These are phyloP conservation scores for Lepus townsendii DNA, from an alignment of 2,797 vertebrate species.

Conservation along the genomic window DNA sequence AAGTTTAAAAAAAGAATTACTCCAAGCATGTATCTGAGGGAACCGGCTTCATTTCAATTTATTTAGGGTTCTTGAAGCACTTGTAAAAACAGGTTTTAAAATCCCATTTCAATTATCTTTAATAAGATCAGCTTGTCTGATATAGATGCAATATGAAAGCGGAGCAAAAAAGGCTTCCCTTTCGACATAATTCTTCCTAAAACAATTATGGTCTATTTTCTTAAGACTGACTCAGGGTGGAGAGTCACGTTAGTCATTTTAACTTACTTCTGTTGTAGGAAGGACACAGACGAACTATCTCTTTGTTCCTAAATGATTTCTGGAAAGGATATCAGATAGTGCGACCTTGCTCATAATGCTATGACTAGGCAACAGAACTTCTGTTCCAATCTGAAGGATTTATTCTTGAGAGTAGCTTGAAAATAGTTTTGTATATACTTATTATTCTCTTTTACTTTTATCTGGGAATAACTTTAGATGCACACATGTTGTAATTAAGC, in stretches of 20 bases:
- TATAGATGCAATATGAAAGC: conserved; percentile 70
- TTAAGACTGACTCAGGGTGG: conserved; percentile 58
- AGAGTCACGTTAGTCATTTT: conserved; percentile 65
- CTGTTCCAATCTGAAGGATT: neutral
- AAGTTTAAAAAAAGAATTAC: conserved; percentile 68
- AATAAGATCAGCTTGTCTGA: conserved; percentile 80
- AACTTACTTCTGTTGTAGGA: conserved; percentile 58
- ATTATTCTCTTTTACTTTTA: neutral
- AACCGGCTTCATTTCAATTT: conserved; percentile 72
- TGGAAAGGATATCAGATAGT: conserved; percentile 5
- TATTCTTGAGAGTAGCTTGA: neutral
- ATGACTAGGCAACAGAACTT: neutral
- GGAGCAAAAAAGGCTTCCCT: conserved; percentile 73
- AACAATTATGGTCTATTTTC: conserved; percentile 76
- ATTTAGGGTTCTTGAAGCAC: conserved; percentile 78
- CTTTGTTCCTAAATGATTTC: conserved; percentile 55
- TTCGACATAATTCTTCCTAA: conserved; percentile 78
- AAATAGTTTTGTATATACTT: neutral
- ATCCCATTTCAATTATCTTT: conserved; percentile 81
- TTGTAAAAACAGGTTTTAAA: conserved; percentile 79
- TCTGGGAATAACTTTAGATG: conserved; percentile 53
- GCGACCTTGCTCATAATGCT: neutral
- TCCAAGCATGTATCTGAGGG: conserved; percentile 45
- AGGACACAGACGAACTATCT: neutral
- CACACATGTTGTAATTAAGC: conserved; percentile 6